phyloP scores from a whole-genome alignment of 37 sponge, comb jelly and placozoan genomes.

The Beroe forskalii region DNA sequence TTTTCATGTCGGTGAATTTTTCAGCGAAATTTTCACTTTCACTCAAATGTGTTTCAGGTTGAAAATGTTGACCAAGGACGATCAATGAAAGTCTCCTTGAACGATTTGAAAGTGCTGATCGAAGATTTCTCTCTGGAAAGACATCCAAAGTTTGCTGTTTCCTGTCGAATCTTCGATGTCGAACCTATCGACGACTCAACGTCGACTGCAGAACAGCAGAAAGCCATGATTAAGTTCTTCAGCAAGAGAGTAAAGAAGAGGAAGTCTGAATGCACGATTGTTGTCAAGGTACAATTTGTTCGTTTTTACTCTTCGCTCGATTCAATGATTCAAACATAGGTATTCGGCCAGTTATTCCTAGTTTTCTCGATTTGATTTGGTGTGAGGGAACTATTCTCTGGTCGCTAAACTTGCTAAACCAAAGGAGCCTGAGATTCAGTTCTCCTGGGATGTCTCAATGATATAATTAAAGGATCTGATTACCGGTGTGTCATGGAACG shows the following conservation, averaged over 20 bases:
- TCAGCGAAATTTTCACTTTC: too few relatives aligned
- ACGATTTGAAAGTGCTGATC: neutral
- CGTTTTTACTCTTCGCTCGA: too few relatives aligned
- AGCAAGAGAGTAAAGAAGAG: neutral
- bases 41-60: constrained; percentile 16
- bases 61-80: neutral
- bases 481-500: too few relatives aligned
- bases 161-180: neutral
- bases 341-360: too few relatives aligned
- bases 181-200: neutral
- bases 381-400: too few relatives aligned
- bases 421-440: too few relatives aligned
- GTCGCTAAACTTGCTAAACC: too few relatives aligned
- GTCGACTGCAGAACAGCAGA: neutral
- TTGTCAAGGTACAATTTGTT: neutral
- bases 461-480: too few relatives aligned
- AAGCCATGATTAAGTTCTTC: neutral
- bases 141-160: neutral
- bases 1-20: too few relatives aligned
- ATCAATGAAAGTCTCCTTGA: neutral
- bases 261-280: neutral
- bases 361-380: too few relatives aligned
- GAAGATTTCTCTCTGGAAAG: neutral
- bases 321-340: too few relatives aligned
- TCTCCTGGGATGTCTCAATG: too few relatives aligned